Percentiles rank a stretch among this genome's conserved stretches.
These are phyloP conservation scores for Vireo griseus DNA, from an alignment of 2,797 vertebrate genomes.

Conservation along the genomic window DNA sequence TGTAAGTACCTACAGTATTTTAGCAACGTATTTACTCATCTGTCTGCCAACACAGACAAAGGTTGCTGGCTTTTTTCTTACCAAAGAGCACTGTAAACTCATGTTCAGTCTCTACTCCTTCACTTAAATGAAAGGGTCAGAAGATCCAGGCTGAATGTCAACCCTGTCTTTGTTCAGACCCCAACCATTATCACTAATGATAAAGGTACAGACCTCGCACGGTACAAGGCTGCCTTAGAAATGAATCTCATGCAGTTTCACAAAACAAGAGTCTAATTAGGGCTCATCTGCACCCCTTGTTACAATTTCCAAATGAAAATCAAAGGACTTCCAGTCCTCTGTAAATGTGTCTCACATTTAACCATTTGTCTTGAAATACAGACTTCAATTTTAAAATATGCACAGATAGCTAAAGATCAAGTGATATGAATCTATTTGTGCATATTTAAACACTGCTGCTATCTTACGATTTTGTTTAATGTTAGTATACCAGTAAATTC, in stretches of 20 bases:
- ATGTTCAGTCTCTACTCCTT: neutral
- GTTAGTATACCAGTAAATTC: constrained; percentile 25
- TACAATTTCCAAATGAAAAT: constrained; percentile 40
- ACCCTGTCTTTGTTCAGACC: constrained; percentile 52
- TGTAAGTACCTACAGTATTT: constrained; percentile 6
- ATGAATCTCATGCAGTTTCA: constrained; percentile 2
- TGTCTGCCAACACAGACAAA: constrained; percentile 8
- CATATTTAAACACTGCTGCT: constrained; percentile 43
- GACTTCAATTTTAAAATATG: constrained; percentile 51
- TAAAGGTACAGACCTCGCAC: constrained; percentile 12
- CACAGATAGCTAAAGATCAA: constrained; percentile 48
- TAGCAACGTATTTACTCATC: neutral
- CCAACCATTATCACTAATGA: constrained; percentile 42
- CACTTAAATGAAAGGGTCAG: constrained; percentile 42
- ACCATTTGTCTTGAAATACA: constrained; percentile 55
- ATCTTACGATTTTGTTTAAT: constrained; percentile 45
- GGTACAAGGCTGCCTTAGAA: neutral
- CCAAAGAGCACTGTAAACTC: constrained; percentile 35
- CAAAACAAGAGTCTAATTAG: constrained; percentile 27
- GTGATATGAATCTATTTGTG: constrained; percentile 41
- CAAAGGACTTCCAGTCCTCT: constrained; percentile 22
- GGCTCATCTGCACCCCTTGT: constrained; percentile 17
- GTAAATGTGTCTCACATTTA: constrained; percentile 23
- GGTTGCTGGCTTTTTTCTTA: neutral
- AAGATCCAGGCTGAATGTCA: constrained; percentile 42